Conservation (phyloP, 2,888 invertebrate genomes). For the Achlya flavicornis region DNA sequence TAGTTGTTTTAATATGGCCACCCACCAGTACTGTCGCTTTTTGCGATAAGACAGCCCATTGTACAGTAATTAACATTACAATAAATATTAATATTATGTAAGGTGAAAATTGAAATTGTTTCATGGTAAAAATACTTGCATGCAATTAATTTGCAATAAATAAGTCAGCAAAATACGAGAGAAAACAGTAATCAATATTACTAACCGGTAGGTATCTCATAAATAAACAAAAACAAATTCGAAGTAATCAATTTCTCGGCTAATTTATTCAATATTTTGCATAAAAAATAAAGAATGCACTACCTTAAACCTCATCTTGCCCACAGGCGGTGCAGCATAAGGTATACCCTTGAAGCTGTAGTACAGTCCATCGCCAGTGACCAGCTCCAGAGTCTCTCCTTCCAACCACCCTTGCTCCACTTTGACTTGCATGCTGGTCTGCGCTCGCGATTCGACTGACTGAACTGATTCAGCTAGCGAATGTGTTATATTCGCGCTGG, state of each 20-base stretch:
- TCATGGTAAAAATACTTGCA: too few species aligned
- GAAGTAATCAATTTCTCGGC: background rate
- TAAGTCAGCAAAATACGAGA: too few species aligned
- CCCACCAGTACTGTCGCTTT: too few species aligned
- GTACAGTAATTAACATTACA: too few species aligned
- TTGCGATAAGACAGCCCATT: too few species aligned
- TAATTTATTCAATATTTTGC: background rate
- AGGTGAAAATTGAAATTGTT: too few species aligned
- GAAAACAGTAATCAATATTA: too few species aligned
- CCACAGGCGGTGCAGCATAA: slow-evolving; percentile 76
- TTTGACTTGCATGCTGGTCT: slow-evolving; percentile 29
- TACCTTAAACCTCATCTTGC: slow-evolving; percentile 76
- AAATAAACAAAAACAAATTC: background rate
- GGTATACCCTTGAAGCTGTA: slow-evolving; percentile 72
- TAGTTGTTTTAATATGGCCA: too few species aligned
- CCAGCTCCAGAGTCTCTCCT: slow-evolving; percentile 37
- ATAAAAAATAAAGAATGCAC: background rate
- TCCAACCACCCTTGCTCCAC: slow-evolving; percentile 46
- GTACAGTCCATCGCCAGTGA: slow-evolving; percentile 41
- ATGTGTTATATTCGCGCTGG: background rate
- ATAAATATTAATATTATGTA: too few species aligned
- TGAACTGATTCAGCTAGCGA: background rate
- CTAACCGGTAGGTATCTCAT: too few species aligned
- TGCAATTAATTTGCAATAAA: too few species aligned
- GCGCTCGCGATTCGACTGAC: background rate